Base-by-base conservation (phyloP, 2,113 vertebrate genomes). In the Silurus asotus region DNA sequence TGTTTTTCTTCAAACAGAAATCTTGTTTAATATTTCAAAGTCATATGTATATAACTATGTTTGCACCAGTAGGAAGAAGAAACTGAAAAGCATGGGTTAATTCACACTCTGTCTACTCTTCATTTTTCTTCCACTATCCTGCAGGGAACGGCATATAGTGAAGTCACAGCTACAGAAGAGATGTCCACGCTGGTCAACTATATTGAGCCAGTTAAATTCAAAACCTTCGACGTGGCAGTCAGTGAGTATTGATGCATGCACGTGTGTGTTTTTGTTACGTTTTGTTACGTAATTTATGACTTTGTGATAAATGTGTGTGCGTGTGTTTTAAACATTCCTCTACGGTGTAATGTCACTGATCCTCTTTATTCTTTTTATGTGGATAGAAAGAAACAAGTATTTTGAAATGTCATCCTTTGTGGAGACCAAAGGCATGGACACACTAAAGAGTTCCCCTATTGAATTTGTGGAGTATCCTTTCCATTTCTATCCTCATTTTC, bases 401-500 rank as follows among this genome's bases (percentile, higher is more conserved):
- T 98, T 93, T 58, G 97, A 98, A 91, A 98, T 98, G 97, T 98
- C 97, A 0, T 98, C 97, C 0, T 96, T 97, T 5, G 97, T 98
- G 92, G 97, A 98, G 91, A 97, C 97, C 5, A 98, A 97, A 91
- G 97, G 94, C 58, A 93, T 97, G 96, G 97, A 98, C 89, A 94
- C 94, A 25, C 92, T 98, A 53, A 97, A 96, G 89, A 95, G 93
- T 88, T 95, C 90, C 9, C 97, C 97, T 17, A 93, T 93, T 56
- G 96, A 97, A 90, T 98, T 97, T 88, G 96, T 98, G 13, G 96
- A 97, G 97, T 97, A 97, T 98, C 97, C 96, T 94, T 86, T 49
- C 23, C 2, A 64, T 74, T 6, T 11, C 8, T 23, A 19, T 78
- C 6, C 17, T 80, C 28, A 48, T 59, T 20, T 61, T 61, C 17